Base-by-base conservation (phyloP, 2,113 vertebrate species). In the Sinocyclocheilus rhinocerous region DNA sequence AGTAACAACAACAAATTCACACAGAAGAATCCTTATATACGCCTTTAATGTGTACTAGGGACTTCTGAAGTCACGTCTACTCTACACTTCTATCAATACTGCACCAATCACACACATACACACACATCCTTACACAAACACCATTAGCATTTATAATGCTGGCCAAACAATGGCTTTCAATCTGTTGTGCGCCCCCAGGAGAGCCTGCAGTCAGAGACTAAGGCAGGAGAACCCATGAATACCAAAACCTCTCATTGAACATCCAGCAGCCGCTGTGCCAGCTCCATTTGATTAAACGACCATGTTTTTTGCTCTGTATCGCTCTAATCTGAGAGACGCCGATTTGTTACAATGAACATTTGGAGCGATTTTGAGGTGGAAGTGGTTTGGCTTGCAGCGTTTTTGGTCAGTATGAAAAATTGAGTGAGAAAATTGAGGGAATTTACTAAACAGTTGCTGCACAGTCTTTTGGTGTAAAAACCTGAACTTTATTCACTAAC, bases 141-240 rank as follows among this genome's bases (percentile, higher is more conserved):
- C 57, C 69, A 87, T 87, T 78, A 89, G 83, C 83, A 89, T 85
- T 73, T 87, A 69, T 87, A 85, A 87, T 83, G 69, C 72, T 70
- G 24, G 45, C 82, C 65, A 81, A 81, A 81, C 69, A 81, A 69
- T 67, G 48, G 63, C 57, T 81, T 42, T 55, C 57, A 72, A 86
- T 88, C 84, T 86, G 84, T 50, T 65, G 52, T 77, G 83, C 50
- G 83, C 48, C 61, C 69, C 13, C 84, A 36, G 26, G 77, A 86
- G 26, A 86, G 86, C 48, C 75, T 15, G 57, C 73, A 29, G 82
- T 57, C 33, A 61, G 75, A 75, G 61, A 26, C 72, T 20, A 24
- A 76, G 63, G 67, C 42, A 61, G 55, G 36, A 82, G 59, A 63
- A 52, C 72, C 70, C 76, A 77, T 87, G 85, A 84, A 89, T 84